These are phyloP conservation scores for Steinernema feltiae DNA, from an alignment of 1,140 invertebrate species.

Conservation along the genomic window DNA sequence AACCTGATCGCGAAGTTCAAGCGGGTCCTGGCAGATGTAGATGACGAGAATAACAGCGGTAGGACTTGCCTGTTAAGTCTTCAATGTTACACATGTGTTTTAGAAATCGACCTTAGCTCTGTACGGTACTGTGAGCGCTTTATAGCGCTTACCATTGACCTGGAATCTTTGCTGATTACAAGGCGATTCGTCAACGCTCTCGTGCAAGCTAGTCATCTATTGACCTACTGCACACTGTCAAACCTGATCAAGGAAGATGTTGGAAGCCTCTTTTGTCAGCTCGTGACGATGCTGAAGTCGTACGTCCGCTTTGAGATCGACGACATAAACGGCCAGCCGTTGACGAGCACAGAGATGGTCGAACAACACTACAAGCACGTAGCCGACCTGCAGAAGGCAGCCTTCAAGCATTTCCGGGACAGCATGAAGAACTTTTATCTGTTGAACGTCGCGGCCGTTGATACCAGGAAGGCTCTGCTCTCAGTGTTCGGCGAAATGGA, in stretches of 20 bases:
- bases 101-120: slow-evolving; percentile 63
- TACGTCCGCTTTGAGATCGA: slow-evolving; percentile 96
- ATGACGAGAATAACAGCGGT: slow-evolving; percentile 32
- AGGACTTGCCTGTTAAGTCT: too few relatives aligned
- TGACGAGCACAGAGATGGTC: slow-evolving; percentile 80
- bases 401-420: slow-evolving; percentile 76
- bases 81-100: too few relatives aligned
- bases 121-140: slow-evolving; percentile 87
- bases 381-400: slow-evolving; percentile 70
- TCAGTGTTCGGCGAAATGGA: slow-evolving; percentile 62
- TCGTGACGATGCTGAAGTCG: slow-evolving; percentile 90
- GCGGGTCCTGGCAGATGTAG: slow-evolving; percentile 71
- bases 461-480: slow-evolving; percentile 73
- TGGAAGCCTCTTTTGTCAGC: slow-evolving; percentile 76
- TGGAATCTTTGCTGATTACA: slow-evolving; percentile 87
- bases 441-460: slow-evolving; percentile 85
- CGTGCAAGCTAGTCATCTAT: slow-evolving; percentile 85
- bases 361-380: slow-evolving; percentile 67
- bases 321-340: slow-evolving; percentile 85
- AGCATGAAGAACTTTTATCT: slow-evolving; percentile 72
- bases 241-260: slow-evolving; percentile 63
- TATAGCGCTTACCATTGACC: slow-evolving; percentile 87
- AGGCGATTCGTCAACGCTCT: slow-evolving; percentile 88
- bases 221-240: slow-evolving; percentile 80
- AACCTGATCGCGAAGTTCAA: slow-evolving; percentile 86